phyloP scores from a whole-genome alignment of 2,113 vertebrate genomes.

The Zeus faber region DNA sequence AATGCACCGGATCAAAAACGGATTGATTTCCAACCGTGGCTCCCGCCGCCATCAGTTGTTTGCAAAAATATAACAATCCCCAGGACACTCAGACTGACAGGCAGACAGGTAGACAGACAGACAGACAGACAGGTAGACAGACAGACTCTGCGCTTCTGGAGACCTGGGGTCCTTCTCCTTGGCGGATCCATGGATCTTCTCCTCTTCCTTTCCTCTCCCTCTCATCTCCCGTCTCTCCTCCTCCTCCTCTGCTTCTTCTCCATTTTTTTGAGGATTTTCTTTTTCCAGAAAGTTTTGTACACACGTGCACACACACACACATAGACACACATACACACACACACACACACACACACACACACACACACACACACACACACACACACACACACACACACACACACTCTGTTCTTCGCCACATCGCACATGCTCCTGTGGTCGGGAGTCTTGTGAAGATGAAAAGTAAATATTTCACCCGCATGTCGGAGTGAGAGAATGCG shows the following conservation, averaged over 20 bases:
- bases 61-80: too few species aligned
- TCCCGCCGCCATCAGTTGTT: too few species aligned
- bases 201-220: neutral
- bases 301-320: neutral
- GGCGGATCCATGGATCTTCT: neutral
- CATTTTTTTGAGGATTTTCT: too few species aligned
- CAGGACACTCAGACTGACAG: too few species aligned
- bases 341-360: neutral
- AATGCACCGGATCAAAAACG: too few species aligned
- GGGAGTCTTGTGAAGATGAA: constrained; percentile 11
- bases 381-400: constrained; percentile 2
- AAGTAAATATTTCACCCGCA: constrained; percentile 27
- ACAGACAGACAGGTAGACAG: too few species aligned
- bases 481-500: constrained; percentile 14
- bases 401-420: neutral
- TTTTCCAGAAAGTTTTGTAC: too few species aligned
- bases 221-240: neutral
- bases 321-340: neutral
- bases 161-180: too few species aligned
- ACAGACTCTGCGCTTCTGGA: too few species aligned
- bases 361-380: neutral
- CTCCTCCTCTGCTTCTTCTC: neutral
- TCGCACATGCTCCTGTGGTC: constrained; percentile 2
- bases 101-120: too few species aligned
- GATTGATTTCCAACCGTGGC: too few species aligned